Evolutionary conservation across 2,797 vertebrate species (phyloP).

Genomic region (Semotilus atromaculatus): DNA sequence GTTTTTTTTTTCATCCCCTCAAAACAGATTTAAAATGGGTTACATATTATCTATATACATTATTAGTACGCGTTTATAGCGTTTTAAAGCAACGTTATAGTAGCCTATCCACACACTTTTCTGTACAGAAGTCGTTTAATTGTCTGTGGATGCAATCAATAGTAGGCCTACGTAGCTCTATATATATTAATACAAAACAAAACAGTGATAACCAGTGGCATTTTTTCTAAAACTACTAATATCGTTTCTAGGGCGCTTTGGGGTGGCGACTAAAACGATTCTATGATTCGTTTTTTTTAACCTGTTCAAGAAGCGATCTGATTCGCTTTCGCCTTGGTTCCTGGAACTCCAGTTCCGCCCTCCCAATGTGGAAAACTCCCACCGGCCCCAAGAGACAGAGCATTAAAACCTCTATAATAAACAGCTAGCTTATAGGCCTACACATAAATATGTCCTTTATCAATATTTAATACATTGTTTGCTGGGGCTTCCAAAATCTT

Average conservation of each 20-base stretch:
- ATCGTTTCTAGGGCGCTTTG: not conserved
- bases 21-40: not conserved
- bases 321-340: slow-evolving; percentile 53
- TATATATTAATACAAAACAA: not conserved
- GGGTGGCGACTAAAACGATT: not conserved
- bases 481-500: not conserved
- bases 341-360: slow-evolving; percentile 71
- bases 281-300: not conserved
- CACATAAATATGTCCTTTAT: not conserved
- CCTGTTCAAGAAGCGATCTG: not conserved
- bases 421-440: slow-evolving; percentile 13
- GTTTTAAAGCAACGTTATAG: not conserved
- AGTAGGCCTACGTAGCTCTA: not conserved
- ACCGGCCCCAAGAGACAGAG: slow-evolving; percentile 63
- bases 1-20: no score
- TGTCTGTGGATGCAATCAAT: not conserved
- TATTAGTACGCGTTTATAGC: not conserved
- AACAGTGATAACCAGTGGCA: not conserved
- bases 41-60: not conserved
- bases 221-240: not conserved
- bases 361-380: slow-evolving; percentile 68
- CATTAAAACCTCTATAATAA: slow-evolving; percentile 27
- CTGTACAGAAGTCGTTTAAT: not conserved
- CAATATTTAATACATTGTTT: slow-evolving; percentile 15
- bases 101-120: not conserved